A percentile compares a stretch with the other conserved stretches of the same genome.
Conservation (phyloP, 2,113 vertebrate genomes). For the Formicarius rufipectus region DNA sequence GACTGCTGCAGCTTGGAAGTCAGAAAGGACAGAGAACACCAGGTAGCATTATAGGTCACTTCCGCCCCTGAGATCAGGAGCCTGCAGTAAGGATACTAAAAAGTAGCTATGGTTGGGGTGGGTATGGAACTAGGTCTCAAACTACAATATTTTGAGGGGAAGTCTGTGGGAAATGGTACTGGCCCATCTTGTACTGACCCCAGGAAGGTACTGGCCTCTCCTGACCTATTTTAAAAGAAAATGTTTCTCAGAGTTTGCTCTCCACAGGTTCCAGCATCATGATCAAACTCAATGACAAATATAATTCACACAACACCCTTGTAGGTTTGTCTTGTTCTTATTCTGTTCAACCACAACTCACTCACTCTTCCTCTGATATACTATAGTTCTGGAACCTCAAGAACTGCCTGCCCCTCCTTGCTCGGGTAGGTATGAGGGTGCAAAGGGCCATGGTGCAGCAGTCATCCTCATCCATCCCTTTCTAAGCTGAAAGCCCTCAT, state of each 20-base stretch:
- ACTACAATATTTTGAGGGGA: background rate
- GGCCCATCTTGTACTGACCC: background rate
- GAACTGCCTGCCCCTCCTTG: background rate
- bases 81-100: background rate
- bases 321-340: background rate
- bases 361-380: background rate
- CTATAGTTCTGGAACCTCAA: background rate
- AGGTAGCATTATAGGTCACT: background rate
- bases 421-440: accelerated
- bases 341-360: background rate
- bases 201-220: background rate
- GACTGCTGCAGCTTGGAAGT: background rate
- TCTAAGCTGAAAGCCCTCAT: background rate
- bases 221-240: background rate
- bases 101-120: background rate
- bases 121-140: background rate
- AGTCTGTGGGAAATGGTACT: background rate
- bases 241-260: background rate
- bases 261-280: background rate
- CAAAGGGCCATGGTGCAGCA: background rate
- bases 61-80: background rate
- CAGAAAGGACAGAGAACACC: background rate
- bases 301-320: background rate
- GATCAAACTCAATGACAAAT: background rate
- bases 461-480: background rate